Evolutionary conservation across 2,797 vertebrate species (phyloP).

Genomic region (Hyperoplus immaculatus): DNA sequence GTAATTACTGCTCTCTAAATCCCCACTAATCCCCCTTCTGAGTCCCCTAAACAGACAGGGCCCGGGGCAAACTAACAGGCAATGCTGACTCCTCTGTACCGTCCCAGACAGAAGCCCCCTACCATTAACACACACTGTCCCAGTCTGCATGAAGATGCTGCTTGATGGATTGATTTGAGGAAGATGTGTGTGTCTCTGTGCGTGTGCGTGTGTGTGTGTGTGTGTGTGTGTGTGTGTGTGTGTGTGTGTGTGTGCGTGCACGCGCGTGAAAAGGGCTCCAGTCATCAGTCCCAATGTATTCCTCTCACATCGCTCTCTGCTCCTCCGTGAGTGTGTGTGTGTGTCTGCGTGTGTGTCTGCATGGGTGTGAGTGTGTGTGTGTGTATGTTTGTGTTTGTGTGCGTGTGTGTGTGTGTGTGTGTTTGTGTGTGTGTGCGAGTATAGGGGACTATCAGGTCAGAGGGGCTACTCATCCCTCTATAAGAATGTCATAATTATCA

Average conservation of each 20-base stretch:
- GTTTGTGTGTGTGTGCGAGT: slow-evolving; percentile 38
- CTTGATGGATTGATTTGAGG: background rate
- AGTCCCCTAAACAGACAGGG: slow-evolving; percentile 65
- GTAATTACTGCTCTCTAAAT: slow-evolving; percentile 85
- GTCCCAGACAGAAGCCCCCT: slow-evolving; percentile 39
- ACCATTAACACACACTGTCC: background rate
- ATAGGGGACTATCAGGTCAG: slow-evolving; percentile 59
- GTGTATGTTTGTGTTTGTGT: too few relatives aligned
- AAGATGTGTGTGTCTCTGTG: background rate
- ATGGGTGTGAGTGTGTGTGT: background rate
- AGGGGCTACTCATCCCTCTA: slow-evolving; percentile 60
- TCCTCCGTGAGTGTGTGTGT: background rate
- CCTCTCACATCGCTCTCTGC: slow-evolving; percentile 41
- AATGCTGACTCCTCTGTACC: slow-evolving; percentile 46
- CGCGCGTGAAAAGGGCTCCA: slow-evolving; percentile 9
- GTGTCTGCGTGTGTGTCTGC: too few relatives aligned
- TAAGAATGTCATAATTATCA: slow-evolving; percentile 74
- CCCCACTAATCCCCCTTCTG: slow-evolving; percentile 81
- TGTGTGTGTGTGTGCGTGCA: background rate
- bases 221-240: too few relatives aligned
- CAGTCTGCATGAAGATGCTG: slow-evolving; percentile 23
- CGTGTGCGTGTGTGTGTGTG: too few relatives aligned
- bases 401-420: too few relatives aligned
- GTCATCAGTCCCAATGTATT: slow-evolving; percentile 45
- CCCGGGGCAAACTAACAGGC: slow-evolving; percentile 51